Evolutionary conservation across 2,113 vertebrate genomes (phyloP), one percentile per base, ranked within the genome.

Genomic region (Elephantulus edwardii): DNA sequence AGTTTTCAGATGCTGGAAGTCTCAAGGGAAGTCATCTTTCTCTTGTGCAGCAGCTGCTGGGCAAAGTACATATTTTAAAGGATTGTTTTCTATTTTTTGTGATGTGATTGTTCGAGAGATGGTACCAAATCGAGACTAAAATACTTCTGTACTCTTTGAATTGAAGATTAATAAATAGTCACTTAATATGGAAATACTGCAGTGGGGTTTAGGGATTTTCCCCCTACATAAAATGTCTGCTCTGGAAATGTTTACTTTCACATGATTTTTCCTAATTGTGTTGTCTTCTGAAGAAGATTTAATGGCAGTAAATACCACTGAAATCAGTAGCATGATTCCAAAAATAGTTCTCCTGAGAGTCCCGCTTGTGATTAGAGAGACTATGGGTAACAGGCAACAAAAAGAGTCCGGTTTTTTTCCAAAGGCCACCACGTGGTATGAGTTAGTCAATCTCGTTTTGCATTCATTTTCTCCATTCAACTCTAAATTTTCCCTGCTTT

Each of bases 381-480:
- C 11, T 30, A 6, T 30, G 82, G 10, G 8, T 74, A 84, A 90
- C 17, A 1, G 26, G 78, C 91, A 90, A 46, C 60, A 60, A 2
- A 0, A 8, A 40, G 81, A 20, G 33, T 86, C 46, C 76, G 38
- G 64, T 64, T 95, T 90, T 91, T 1, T 72, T 54, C 50, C 86
- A 81, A 64, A 48, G 82, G 42, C 12, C 42, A 93, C 85, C 83
- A 54, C 11, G 70, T 76, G 85, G 8, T 89, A 95, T 84, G 48
- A 76, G n/a, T 48, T 70, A 66, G 13, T 84, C 60, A 42, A 3
- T 81, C 78, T 33, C 85, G 91, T 92, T 42, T 88, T 74, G 40
- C 44, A 90, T 93, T 92, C 72, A 58, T 91, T 94, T 91, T 91
- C 5, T 60, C 30, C 42, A 8, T 94, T 91, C 79, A 95, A 42